A percentile compares a stretch with the other conserved stretches of the same genome.
Conservation (phyloP, 35 echinoderm and acorn worm species). For the Apostichopus japonicus region DNA sequence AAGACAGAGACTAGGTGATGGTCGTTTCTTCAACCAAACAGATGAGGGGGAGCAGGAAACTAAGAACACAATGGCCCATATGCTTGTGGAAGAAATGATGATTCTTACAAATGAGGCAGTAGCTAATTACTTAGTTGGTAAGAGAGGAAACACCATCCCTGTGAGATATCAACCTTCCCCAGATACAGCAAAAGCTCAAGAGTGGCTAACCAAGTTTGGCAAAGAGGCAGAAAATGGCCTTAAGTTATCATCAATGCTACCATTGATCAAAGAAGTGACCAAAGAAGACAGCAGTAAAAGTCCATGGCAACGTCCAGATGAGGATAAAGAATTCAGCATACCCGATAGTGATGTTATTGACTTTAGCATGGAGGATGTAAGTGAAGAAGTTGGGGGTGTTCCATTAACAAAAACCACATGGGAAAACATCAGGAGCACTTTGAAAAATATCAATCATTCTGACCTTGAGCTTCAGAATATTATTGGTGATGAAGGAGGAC, state of each 20-base stretch:
- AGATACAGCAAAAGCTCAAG: slow-evolving; percentile 48
- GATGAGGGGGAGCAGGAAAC: too few species aligned
- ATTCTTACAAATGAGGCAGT: too few species aligned
- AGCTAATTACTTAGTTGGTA: too few species aligned
- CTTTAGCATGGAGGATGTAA: not conserved
- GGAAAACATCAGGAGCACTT: slow-evolving; percentile 58
- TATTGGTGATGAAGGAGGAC: slow-evolving; percentile 71
- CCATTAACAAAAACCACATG: slow-evolving; percentile 51
- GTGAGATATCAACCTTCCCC: not conserved
- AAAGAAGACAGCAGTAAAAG: not conserved
- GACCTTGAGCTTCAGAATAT: slow-evolving; percentile 14
- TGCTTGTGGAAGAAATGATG: too few species aligned
- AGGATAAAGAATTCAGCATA: not conserved
- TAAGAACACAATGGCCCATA: too few species aligned
- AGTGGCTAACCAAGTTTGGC: slow-evolving; percentile 53
- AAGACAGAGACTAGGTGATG: not conserved
- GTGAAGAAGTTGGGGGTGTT: not conserved
- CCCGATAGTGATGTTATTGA: slow-evolving; percentile 16
- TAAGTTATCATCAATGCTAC: slow-evolving; percentile 4
- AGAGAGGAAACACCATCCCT: too few species aligned
- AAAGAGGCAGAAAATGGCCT: slow-evolving; percentile 51
- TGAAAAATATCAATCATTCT: slow-evolving; percentile 78
- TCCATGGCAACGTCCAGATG: not conserved
- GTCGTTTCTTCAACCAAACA: too few species aligned
- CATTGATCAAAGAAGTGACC: not conserved